Conservation (phyloP, 2,113 vertebrate genomes). For the Clinocottus analis region DNA sequence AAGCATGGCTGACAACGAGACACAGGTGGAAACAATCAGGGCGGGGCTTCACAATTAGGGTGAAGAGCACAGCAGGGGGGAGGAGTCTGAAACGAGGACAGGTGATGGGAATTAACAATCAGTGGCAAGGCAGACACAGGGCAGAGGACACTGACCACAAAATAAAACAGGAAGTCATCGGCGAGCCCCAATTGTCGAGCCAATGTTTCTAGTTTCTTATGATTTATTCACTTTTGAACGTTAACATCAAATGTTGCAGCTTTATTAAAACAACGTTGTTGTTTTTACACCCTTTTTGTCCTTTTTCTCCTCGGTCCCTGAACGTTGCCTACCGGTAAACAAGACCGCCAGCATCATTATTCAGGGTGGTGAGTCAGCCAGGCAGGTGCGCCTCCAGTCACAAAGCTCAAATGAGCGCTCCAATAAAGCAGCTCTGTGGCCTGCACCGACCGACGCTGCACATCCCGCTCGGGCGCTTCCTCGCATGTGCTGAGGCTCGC, state of each 20-base stretch:
- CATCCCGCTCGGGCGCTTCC: slow-evolving; percentile 22
- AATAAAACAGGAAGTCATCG: too few species aligned
- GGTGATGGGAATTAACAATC: too few species aligned
- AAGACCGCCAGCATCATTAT: slow-evolving; percentile 43
- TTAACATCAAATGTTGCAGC: background rate
- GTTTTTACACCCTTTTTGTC: background rate
- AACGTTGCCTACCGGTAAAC: slow-evolving; percentile 13
- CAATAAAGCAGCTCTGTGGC: slow-evolving; percentile 38
- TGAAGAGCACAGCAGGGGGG: too few species aligned
- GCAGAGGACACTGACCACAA: too few species aligned
- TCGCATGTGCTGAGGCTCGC: slow-evolving; percentile 17
- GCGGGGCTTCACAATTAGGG: too few species aligned
- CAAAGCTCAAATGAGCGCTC: slow-evolving; percentile 50
- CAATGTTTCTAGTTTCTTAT: background rate
- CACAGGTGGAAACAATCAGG: too few species aligned
- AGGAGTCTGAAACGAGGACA: too few species aligned
- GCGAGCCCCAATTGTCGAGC: too few species aligned
- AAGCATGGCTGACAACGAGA: too few species aligned
- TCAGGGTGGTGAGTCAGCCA: slow-evolving; percentile 33
- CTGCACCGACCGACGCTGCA: background rate
- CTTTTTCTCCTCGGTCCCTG: background rate
- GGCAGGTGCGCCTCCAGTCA: slow-evolving; percentile 56
- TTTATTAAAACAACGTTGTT: background rate
- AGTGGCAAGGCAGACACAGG: too few species aligned
- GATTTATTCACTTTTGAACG: background rate